These are phyloP conservation scores for Anarsia innoxiella DNA, from an alignment of 2,888 invertebrate species.

Conservation along the genomic window DNA sequence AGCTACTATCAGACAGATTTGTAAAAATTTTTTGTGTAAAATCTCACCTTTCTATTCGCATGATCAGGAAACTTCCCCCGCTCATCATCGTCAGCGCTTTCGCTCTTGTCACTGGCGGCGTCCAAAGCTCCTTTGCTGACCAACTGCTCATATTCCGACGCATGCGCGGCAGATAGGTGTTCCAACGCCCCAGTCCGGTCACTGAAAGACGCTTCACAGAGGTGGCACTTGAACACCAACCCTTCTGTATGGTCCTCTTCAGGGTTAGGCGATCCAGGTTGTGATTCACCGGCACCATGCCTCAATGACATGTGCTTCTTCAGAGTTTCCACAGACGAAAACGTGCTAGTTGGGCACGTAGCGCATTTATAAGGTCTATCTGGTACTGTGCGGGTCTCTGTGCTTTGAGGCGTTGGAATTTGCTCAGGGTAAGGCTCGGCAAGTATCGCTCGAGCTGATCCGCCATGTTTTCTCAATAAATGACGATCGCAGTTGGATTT, in stretches of 20 bases:
- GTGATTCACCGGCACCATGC: conserved; percentile 73
- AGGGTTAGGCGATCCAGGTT: conserved; percentile 53
- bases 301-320: conserved; percentile 85
- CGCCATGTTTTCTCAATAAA: conserved; percentile 87
- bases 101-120: conserved; percentile 76
- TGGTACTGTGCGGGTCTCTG: conserved; percentile 78
- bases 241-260: conserved; percentile 66
- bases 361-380: conserved; percentile 87
- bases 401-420: conserved; percentile 38
- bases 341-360: conserved; percentile 87
- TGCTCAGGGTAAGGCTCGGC: conserved; percentile 54
- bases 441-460: conserved; percentile 61
- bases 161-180: conserved; percentile 85
- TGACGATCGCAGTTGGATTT: conserved; percentile 98
- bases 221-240: conserved; percentile 92
- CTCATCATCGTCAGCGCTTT: conserved; percentile 80
- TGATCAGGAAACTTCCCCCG: conserved; percentile 90
- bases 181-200: conserved; percentile 86
- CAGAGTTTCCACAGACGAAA: conserved; percentile 85
- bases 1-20: too few species aligned
- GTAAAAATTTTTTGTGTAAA: too few species aligned
- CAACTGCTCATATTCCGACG: conserved; percentile 86
- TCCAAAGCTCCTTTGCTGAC: conserved; percentile 85
- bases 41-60: conserved; percentile 85
- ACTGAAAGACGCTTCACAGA: conserved; percentile 91